phyloP scores from a whole-genome alignment of 2,888 invertebrate genomes.

The Amblyjoppa fuscipennis region DNA sequence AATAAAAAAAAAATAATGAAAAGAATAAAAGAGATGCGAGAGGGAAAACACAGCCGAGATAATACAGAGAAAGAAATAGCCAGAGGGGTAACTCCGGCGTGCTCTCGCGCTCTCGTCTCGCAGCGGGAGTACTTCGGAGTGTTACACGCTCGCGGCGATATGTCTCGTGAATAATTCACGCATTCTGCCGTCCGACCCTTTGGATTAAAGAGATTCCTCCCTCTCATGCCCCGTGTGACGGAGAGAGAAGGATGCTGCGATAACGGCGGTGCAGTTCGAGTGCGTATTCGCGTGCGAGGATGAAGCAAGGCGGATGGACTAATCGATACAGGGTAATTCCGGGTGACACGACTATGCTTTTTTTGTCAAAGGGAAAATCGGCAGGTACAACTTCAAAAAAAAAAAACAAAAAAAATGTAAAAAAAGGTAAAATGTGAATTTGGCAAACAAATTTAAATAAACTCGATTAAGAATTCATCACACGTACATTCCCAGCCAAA shows the following conservation, averaged over 20 bases:
- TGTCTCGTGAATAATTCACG: conserved; percentile 66
- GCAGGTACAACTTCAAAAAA: no score
- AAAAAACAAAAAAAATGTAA: no score
- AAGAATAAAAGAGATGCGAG: no score
- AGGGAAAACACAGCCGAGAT: not conserved
- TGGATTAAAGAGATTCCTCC: conserved; percentile 47
- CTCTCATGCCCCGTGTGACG: conserved; percentile 2
- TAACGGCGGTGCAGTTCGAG: conserved; percentile 28
- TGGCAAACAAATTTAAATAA: no score
- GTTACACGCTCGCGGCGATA: conserved; percentile 49
- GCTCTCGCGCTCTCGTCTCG: conserved; percentile 22
- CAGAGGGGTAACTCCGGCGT: conserved; percentile 40
- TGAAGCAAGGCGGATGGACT: not conserved
- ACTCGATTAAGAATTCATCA: no score
- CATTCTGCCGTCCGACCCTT: conserved; percentile 58
- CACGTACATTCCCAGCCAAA: no score
- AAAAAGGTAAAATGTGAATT: no score
- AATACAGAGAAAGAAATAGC: not conserved
- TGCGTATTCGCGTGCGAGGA: conserved; percentile 2
- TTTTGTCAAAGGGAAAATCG: no score
- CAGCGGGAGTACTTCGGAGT: conserved; percentile 35
- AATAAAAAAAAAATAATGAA: not conserved
- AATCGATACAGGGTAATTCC: no score
- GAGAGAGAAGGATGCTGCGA: conserved; percentile 30
- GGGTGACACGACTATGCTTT: no score